These are phyloP conservation scores for Plotosus lineatus DNA, from an alignment of 2,113 vertebrate species.

Conservation along the genomic window DNA sequence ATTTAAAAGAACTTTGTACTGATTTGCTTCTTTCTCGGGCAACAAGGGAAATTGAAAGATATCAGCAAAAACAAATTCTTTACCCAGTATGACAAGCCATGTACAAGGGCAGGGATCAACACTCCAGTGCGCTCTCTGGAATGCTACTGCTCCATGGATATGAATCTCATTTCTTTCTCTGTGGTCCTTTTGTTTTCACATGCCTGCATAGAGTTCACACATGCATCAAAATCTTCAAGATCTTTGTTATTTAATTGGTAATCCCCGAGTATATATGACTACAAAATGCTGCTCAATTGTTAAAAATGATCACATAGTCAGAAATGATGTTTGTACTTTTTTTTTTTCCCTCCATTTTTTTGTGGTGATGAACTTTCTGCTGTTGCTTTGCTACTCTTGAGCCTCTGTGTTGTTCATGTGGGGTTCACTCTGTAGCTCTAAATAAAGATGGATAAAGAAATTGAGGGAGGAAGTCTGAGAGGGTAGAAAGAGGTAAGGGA, in stretches of 20 bases:
- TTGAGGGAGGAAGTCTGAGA: not conserved
- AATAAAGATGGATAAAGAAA: not conserved
- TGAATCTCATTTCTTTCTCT: constrained; percentile 48
- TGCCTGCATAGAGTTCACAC: not conserved
- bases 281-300: no score
- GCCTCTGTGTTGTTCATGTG: not conserved
- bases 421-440: not conserved
- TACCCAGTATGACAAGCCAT: not conserved
- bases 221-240: not conserved
- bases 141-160: constrained; percentile 35
- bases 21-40: not conserved
- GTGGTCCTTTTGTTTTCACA: constrained; percentile 47
- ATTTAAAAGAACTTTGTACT: not conserved
- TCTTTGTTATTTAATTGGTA: not conserved
- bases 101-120: constrained; percentile 18
- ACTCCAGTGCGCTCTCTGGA: constrained; percentile 30
- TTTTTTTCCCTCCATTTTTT: not conserved
- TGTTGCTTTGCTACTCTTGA: not conserved
- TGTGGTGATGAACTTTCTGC: constrained; percentile 1
- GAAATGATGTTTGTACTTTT: not conserved
- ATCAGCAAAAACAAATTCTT: not conserved
- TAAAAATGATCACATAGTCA: not conserved
- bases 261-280: no score
- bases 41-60: not conserved
- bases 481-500: not conserved